Base-by-base conservation (phyloP, 2,797 vertebrate species). In the Takifugu rubripes region DNA sequence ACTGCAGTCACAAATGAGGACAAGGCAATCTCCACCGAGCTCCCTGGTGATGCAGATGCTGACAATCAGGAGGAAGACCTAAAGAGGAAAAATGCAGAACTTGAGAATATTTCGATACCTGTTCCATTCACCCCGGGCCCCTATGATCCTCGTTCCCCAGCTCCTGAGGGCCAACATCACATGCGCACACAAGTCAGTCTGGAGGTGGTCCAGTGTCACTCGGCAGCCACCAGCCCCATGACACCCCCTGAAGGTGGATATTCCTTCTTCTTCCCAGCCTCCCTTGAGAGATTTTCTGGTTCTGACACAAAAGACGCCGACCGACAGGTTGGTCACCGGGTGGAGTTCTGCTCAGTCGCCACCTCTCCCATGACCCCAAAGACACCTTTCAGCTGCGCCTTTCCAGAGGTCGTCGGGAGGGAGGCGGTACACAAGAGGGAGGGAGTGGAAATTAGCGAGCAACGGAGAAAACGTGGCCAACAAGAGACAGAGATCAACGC, bases 181-280 rank as follows among this genome's bases (percentile, higher is more conserved):
- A 92, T 75, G 52, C 92, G 91, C 61, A 94, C 92, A 0, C 95
- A 96, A 82, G 93, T 93, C 59, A 94, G 93, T 61, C 89, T 86
- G 27, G 91, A 89, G 25, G 91, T 88, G 3, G 89, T 91, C 6
- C 88, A 88, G 65, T 91, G 89, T 61, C 76, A 74, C 60, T 97
- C 95, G 0, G 90, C 91, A 59, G 95, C 94, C 25, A 88, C 95
- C 79, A 96, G 94, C 82, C 95, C 95, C 64, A 95, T 97, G 93
- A 94, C 94, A 1, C 95, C 94, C 16, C 90, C 91, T 0, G 88
- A 93, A 0, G 93, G 91, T 0, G 80, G 81, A 14, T 66, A 86
- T 0, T 78, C 88, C 54, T 89, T 91, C 67, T 86, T 92, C 70
- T 96, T 94, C 80, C 89, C 88, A 1, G 68, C 55, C 62, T 79